Evolutionary conservation across 2,888 invertebrate genomes (phyloP).

Genomic region (Clostera curtula): DNA sequence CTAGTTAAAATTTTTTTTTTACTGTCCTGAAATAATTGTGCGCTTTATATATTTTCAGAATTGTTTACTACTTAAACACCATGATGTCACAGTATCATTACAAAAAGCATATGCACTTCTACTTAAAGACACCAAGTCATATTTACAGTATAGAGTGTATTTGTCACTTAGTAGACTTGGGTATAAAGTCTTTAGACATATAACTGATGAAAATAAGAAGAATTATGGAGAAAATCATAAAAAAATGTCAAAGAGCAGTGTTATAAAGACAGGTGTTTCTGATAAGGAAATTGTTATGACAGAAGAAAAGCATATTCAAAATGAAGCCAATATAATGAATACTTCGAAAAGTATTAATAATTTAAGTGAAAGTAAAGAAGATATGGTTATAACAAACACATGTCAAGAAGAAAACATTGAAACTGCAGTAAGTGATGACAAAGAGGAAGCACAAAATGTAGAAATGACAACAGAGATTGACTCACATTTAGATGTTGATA

Average conservation of each 20-base stretch:
- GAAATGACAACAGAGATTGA: background rate
- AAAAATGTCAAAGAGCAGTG: too few species aligned
- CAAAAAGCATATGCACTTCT: constrained; percentile 79
- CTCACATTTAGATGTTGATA: background rate
- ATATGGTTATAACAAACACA: background rate
- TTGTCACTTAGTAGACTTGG: constrained; percentile 73
- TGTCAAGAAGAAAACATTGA: background rate
- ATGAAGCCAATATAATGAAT: too few species aligned
- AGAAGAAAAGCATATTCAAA: too few species aligned
- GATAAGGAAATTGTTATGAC: too few species aligned
- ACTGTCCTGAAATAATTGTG: too few species aligned
- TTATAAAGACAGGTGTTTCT: too few species aligned
- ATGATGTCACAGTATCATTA: constrained; percentile 75
- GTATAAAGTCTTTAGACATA: constrained; percentile 70
- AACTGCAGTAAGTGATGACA: background rate
- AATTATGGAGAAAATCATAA: background rate
- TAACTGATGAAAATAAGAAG: constrained; percentile 2
- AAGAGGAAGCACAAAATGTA: background rate
- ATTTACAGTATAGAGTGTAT: constrained; percentile 75
- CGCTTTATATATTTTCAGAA: constrained; percentile 64
- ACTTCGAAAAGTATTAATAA: too few species aligned
- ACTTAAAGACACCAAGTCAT: constrained; percentile 39
- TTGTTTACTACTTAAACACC: constrained; percentile 72
- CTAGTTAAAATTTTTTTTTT: too few species aligned
- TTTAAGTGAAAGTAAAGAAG: too few species aligned